Conservation (phyloP, 1,140 invertebrate genomes). For the Octopus sinensis region DNA sequence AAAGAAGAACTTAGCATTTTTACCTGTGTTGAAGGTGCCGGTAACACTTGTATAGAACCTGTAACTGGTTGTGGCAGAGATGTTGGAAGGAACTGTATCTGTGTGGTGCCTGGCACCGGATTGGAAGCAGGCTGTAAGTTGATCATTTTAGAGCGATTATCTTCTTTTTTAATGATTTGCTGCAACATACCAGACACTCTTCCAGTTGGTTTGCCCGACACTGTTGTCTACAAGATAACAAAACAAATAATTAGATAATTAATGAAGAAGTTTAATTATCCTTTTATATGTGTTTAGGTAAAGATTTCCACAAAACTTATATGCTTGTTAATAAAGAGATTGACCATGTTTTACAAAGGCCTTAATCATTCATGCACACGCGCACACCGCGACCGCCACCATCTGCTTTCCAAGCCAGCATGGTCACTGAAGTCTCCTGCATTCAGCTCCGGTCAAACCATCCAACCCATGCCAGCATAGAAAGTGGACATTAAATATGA, state of each 20-base stretch:
- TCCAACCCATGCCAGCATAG: too few relatives aligned
- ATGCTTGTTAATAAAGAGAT: not conserved
- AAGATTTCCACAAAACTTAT: not conserved
- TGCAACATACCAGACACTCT: not conserved
- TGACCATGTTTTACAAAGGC: too few relatives aligned
- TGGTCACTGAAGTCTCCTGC: too few relatives aligned
- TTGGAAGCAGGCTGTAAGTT: not conserved
- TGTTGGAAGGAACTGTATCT: not conserved
- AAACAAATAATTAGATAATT: not conserved
- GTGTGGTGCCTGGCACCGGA: not conserved
- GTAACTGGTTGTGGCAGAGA: not conserved
- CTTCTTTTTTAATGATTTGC: not conserved
- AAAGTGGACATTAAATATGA: too few relatives aligned
- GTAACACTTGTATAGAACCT: not conserved
- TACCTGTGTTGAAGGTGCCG: not conserved
- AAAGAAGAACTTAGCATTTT: not conserved
- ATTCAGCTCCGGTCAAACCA: too few relatives aligned
- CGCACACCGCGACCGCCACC: too few relatives aligned
- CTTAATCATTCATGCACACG: too few relatives aligned
- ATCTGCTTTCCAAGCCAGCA: too few relatives aligned
- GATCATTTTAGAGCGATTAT: not conserved
- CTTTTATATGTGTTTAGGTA: not conserved
- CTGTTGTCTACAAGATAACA: not conserved
- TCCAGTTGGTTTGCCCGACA: not conserved
- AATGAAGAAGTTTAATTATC: not conserved